A percentile compares a stretch with the other conserved stretches of the same genome.
Conservation (phyloP, 2,888 invertebrate species). For the Eucera pruinosa region DNA sequence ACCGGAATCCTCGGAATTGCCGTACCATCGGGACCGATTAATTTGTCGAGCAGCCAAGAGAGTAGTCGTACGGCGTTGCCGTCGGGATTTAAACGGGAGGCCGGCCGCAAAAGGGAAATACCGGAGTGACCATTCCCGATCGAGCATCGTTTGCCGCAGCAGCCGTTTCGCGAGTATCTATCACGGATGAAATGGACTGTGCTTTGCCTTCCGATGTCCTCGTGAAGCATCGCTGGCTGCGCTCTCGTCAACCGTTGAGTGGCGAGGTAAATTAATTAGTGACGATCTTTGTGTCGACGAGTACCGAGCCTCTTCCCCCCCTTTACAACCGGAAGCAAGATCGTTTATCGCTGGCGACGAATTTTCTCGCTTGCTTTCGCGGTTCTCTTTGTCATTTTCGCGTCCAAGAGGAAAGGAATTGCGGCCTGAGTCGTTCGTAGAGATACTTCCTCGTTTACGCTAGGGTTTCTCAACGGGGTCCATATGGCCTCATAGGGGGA, state of each 20-base stretch:
- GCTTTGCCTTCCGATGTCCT: slow-evolving; percentile 41
- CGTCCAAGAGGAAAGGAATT: slow-evolving; percentile 17
- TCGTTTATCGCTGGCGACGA: slow-evolving; percentile 6
- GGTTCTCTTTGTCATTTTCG: slow-evolving; percentile 18
- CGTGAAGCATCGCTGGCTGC: neutral
- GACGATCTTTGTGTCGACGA: slow-evolving; percentile 29
- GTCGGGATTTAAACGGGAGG: slow-evolving; percentile 70
- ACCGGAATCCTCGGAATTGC: slow-evolving; percentile 70
- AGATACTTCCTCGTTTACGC: neutral
- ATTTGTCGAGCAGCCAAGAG: slow-evolving; percentile 72
- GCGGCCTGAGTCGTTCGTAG: neutral
- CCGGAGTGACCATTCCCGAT: slow-evolving; percentile 52
- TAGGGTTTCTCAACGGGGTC: too few species aligned
- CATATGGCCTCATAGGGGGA: too few species aligned
- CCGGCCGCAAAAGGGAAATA: slow-evolving; percentile 69
- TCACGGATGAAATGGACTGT: slow-evolving; percentile 49
- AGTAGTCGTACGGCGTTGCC: slow-evolving; percentile 66
- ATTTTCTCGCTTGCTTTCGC: neutral
- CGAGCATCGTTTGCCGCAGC: slow-evolving; percentile 30
- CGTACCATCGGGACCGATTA: slow-evolving; percentile 70
- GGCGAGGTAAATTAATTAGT: slow-evolving; percentile 48
- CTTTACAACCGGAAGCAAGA: neutral
- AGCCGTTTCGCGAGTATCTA: slow-evolving; percentile 56
- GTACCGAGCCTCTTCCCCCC: neutral
- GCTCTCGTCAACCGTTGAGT: neutral